Conservation (phyloP, 2,113 vertebrate genomes). For the Sterna hirundo region DNA sequence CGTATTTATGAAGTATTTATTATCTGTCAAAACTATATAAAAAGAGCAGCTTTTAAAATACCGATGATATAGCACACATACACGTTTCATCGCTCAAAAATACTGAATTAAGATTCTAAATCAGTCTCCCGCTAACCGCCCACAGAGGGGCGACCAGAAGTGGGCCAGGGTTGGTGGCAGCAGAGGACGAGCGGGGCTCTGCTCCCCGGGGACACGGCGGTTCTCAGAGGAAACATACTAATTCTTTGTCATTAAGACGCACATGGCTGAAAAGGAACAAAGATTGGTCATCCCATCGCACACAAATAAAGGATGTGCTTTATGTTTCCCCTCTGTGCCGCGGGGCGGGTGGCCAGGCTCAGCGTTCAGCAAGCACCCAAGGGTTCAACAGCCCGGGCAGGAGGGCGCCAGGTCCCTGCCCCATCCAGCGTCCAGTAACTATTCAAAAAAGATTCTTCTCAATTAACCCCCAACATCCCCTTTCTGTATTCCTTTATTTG, state of each 20-base stretch:
- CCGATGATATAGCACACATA: not conserved
- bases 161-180: not conserved
- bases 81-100: not conserved
- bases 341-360: not conserved
- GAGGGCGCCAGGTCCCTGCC: not conserved
- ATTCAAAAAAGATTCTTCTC: not conserved
- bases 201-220: not conserved
- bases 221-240: not conserved
- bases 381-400: not conserved
- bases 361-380: not conserved
- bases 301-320: not conserved
- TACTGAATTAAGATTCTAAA: not conserved
- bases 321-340: not conserved
- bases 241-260: not conserved
- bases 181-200: not conserved
- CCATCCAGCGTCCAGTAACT: not conserved
- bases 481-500: not conserved
- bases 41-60: not conserved
- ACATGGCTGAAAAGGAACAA: not conserved
- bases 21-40: not conserved
- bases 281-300: not conserved
- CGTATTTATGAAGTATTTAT: slow-evolving; percentile 2
- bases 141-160: not conserved
- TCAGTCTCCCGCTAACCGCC: not conserved
- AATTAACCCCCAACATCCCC: not conserved